Conservation (phyloP, 2,888 invertebrate genomes). For the Sinhomidia bicolor region DNA sequence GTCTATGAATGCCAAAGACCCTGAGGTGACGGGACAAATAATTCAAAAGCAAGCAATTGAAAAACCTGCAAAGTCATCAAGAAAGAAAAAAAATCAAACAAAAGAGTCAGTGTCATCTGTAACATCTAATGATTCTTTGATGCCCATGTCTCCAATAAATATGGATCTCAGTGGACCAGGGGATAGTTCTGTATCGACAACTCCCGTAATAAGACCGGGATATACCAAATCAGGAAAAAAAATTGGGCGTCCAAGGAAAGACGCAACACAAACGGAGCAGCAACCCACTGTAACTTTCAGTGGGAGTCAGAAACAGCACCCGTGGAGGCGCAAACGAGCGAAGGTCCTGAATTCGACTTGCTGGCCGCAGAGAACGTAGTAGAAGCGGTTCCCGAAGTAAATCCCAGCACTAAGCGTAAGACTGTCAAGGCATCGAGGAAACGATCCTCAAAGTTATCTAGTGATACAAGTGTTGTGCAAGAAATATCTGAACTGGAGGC, state of each 20-base stretch:
- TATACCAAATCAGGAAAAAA: slow-evolving; percentile 70
- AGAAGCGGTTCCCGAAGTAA: background rate
- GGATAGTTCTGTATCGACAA: background rate
- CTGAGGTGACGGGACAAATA: background rate
- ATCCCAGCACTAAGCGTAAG: background rate
- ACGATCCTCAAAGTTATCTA: background rate
- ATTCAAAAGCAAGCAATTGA: background rate
- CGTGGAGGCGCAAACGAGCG: background rate
- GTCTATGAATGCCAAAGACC: slow-evolving; percentile 27
- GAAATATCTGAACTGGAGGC: background rate
- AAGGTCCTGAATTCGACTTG: background rate
- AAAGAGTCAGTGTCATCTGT: background rate
- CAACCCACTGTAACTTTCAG: background rate
- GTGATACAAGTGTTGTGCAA: background rate
- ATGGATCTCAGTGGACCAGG: slow-evolving; percentile 3
- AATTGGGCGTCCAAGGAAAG: slow-evolving; percentile 67
- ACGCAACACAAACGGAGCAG: background rate
- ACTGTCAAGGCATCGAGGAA: background rate
- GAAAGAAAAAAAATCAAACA: slow-evolving; percentile 36
- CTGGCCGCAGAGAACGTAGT: background rate
- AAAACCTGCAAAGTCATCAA: slow-evolving; percentile 41
- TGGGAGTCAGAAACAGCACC: no score
- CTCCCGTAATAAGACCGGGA: slow-evolving; percentile 41
- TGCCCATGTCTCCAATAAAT: slow-evolving; percentile 12
- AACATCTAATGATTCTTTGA: background rate